These are phyloP conservation scores for Ceyx margarethae DNA, from an alignment of 2,113 vertebrate genomes.

Conservation along the genomic window DNA sequence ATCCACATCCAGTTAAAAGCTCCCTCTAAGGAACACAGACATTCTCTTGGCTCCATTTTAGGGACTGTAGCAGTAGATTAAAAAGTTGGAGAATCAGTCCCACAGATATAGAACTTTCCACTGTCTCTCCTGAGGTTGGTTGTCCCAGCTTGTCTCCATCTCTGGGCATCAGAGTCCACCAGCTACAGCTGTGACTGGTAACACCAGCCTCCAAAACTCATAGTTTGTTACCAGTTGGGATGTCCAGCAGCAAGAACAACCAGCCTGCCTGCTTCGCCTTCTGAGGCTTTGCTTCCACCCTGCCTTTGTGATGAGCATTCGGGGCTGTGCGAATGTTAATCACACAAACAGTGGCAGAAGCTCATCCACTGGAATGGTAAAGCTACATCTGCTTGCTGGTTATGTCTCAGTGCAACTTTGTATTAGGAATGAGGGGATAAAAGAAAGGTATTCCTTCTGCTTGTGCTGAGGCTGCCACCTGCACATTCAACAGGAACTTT, in stretches of 20 bases:
- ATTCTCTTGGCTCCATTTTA: background rate
- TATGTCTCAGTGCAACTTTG: background rate
- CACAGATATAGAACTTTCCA: background rate
- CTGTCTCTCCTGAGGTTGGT: background rate
- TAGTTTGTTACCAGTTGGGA: background rate
- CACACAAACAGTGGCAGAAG: background rate
- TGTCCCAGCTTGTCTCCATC: background rate
- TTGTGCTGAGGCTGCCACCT: background rate
- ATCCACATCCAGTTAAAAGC: background rate
- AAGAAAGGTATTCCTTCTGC: background rate
- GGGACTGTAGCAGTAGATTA: background rate
- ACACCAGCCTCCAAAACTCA: background rate
- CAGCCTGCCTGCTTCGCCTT: background rate
- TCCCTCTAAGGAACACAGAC: background rate
- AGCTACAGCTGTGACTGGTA: background rate
- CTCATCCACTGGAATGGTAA: background rate
- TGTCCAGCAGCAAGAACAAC: background rate
- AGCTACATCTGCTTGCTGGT: background rate
- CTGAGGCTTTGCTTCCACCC: background rate
- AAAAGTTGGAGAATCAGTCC: background rate
- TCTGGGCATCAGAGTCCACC: background rate
- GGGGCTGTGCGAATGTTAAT: too few relatives aligned
- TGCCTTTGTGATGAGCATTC: background rate
- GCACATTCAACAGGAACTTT: background rate
- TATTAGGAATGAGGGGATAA: background rate